Evolutionary conservation across 92 coral and sea anemone species (phyloP).

Genomic region (Zoanthus sociatus): DNA sequence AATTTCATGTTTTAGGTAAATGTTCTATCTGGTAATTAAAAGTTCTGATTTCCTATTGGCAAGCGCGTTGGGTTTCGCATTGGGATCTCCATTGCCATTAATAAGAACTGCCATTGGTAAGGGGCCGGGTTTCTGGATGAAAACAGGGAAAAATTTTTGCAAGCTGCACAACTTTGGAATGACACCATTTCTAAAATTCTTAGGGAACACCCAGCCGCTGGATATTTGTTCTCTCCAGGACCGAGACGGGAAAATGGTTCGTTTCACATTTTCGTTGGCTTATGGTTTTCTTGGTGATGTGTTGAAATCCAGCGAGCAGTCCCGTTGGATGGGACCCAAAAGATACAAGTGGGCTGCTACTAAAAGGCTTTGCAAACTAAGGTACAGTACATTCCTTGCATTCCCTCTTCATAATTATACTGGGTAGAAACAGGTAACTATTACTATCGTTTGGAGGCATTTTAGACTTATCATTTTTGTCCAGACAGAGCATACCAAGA

Average conservation of each 20-base stretch:
- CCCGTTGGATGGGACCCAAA: slow-evolving; percentile 94
- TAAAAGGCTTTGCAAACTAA: slow-evolving; percentile 73
- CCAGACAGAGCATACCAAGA: too few relatives aligned
- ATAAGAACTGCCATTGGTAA: too few relatives aligned
- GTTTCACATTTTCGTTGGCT: slow-evolving; percentile 83
- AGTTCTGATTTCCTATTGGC: too few relatives aligned
- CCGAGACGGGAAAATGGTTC: slow-evolving; percentile 67
- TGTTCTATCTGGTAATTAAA: too few relatives aligned
- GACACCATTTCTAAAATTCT: neutral
- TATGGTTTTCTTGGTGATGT: slow-evolving; percentile 92
- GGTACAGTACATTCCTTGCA: slow-evolving; percentile 31
- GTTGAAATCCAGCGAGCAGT: slow-evolving; percentile 82
- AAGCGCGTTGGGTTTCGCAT: too few relatives aligned
- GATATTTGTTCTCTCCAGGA: slow-evolving; percentile 83
- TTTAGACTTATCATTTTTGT: too few relatives aligned
- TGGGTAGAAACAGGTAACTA: too few relatives aligned
- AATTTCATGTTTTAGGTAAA: too few relatives aligned
- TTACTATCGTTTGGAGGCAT: too few relatives aligned
- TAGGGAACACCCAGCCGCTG: slow-evolving; percentile 79
- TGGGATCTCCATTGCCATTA: too few relatives aligned
- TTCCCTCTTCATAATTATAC: neutral
- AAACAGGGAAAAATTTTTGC: too few relatives aligned
- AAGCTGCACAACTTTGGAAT: neutral
- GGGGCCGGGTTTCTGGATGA: too few relatives aligned
- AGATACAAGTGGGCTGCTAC: slow-evolving; percentile 92